phyloP scores from a whole-genome alignment of 2,113 vertebrate genomes.

The Ptilonorhynchus violaceus region DNA sequence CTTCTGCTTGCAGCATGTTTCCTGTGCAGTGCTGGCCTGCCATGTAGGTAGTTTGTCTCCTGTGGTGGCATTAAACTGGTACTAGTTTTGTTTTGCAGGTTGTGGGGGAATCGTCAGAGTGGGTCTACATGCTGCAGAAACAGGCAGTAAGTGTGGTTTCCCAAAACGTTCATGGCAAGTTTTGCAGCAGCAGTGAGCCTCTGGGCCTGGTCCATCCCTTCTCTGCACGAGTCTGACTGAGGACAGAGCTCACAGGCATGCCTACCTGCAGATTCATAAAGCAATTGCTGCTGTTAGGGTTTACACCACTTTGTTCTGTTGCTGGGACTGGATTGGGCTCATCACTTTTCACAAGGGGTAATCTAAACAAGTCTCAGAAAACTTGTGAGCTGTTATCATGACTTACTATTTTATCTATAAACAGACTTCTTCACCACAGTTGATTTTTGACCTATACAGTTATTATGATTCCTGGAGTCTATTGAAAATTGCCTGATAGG shows the following conservation, averaged over 20 bases:
- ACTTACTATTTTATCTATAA: background rate
- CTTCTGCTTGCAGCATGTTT: background rate
- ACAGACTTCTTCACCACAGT: background rate
- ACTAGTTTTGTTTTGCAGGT: background rate
- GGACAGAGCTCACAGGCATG: background rate
- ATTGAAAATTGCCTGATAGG: background rate
- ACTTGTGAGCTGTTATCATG: background rate
- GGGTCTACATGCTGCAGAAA: background rate
- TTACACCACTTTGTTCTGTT: background rate
- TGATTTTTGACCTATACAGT: background rate
- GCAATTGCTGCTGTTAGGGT: background rate
- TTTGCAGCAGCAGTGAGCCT: background rate
- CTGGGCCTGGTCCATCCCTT: background rate
- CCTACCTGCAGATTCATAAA: background rate
- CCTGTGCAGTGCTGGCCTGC: accelerated
- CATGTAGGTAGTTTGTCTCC: background rate
- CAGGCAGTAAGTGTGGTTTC: background rate
- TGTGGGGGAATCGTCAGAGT: accelerated
- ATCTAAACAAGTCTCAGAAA: background rate
- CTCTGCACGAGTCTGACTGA: accelerated
- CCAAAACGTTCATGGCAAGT: background rate
- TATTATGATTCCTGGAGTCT: background rate
- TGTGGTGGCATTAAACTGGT: background rate
- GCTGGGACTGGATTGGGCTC: background rate
- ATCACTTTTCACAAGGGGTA: background rate